Base-by-base conservation (phyloP, 2,797 vertebrate species). In the Rhinichthys osculus region DNA sequence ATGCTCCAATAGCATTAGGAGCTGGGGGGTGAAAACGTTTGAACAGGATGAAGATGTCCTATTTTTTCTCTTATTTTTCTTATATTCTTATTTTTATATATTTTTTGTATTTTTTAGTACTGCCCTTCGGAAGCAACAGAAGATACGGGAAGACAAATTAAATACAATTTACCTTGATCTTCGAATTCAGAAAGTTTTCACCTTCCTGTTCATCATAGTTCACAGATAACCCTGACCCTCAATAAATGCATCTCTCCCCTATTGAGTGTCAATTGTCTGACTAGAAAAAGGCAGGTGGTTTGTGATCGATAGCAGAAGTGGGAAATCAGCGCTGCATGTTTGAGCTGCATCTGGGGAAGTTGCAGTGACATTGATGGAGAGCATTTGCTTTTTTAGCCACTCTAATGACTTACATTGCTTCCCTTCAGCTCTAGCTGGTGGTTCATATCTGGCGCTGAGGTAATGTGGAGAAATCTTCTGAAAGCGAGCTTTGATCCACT, bases 191-290 rank as follows among this genome's bases (percentile, higher is more conserved):
- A 10, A 42, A 10, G 42, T 42, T 42, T 42, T 42, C 42, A 47
- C 44, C 11, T 66, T 76, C 23, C 47, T 84, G 80, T 87, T 83
- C 81, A 86, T 82, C 81, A 67, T 72, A 70, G 67, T 50, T 83
- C 86, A 30, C 52, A 69, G 82, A 88, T 86, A 85, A 88, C 73
- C 84, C 71, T 86, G 66, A 84, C 62, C 64, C 59, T 86, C 86
- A 79, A 77, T 80, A 84, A 84, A 82, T 13, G 59, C 40, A 38
- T 89, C 84, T 54, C 57, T 64, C 17, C 21, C 54, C 66, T 77
- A 70, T 62, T 54, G 70, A 81, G 72, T 33, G 64, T 78, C 62
- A 35, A 70, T 66, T 52, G 78, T 77, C 71, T 5, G 64, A 38
- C 73, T 42, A 57, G n/a, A 64, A 73, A 74, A 59, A 38, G 42